Base-by-base conservation (phyloP, 2,797 vertebrate species). In the Sebastes hubbsi region DNA sequence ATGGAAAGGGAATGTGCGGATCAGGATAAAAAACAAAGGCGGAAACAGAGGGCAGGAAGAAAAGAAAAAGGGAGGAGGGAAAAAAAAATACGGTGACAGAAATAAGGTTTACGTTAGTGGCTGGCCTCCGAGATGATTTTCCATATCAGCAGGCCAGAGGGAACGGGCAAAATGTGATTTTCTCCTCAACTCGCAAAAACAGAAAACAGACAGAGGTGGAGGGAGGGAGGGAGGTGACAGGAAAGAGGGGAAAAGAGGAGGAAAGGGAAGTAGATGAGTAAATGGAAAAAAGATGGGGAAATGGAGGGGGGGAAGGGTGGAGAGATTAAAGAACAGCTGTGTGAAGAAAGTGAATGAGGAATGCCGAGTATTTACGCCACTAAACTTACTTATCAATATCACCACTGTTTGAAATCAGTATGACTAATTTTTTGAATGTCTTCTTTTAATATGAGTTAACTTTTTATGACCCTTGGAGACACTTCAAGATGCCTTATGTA, bases 61-160 rank as follows among this genome's bases (percentile, higher is more conserved):
- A 81, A 73, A 86, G 66, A 55, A 79, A 75, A 55, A 12, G 62
- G 75, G 58, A 30, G 76, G 68, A 25, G 25, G 55, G 25, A 13
- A 22, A 54, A 80, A 88, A 83, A 84, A 84, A 82, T 75, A 87
- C 72, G 79, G 32, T 71, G 74, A 91, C 83, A 81, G 89, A 93
- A 94, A 94, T 93, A 87, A 92, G 91, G 85, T 95, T 96, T 94
- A 93, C 68, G 91, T 92, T 94, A 94, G 89, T 75, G 84, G 85
- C 91, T 93, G 92, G 91, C 90, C 90, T 87, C 91, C 70, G 82
- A 94, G 91, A 94, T 90, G 89, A 93, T 95, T 95, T 96, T 96
- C 95, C 94, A 94, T 95, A 94, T 94, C 94, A 90, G 92, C 88
- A 84, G 91, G 88, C 94, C 91, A 89, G 89, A 91, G 94, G 92